These are phyloP conservation scores for Charadrius vociferus DNA, from an alignment of 2,113 vertebrate genomes.

Conservation along the genomic window DNA sequence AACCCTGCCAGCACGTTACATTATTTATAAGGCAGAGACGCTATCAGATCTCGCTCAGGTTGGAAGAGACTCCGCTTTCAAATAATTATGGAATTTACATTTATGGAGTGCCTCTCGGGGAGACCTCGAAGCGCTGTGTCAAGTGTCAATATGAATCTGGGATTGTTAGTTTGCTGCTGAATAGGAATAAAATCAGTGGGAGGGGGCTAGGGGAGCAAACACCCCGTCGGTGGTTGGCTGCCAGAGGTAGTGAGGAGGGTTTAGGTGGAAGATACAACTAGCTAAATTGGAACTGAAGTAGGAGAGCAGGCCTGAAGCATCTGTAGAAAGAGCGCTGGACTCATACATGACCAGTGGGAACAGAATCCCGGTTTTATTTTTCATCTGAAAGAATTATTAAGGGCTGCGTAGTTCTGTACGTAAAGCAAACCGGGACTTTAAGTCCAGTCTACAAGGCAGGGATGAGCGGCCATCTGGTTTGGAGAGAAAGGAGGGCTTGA, in stretches of 20 bases:
- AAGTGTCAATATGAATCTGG: background rate
- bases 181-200: background rate
- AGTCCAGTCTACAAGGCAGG: background rate
- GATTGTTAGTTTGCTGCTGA: background rate
- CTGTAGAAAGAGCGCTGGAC: background rate
- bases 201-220: background rate
- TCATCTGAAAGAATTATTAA: background rate
- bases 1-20: constrained; percentile 44
- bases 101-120: constrained; percentile 34
- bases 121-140: background rate
- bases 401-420: background rate
- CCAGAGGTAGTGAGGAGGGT: background rate
- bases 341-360: fast-evolving
- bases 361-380: background rate
- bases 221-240: fast-evolving
- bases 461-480: background rate
- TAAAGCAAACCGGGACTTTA: background rate
- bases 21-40: constrained; percentile 62
- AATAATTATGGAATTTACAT: constrained; percentile 61
- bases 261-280: background rate
- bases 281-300: background rate
- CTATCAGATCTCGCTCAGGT: constrained; percentile 53
- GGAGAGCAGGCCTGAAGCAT: background rate
- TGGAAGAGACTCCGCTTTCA: constrained; percentile 51
- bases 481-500: background rate